Conservation (phyloP, 1,140 invertebrate genomes). For the Drosophila leontia region DNA sequence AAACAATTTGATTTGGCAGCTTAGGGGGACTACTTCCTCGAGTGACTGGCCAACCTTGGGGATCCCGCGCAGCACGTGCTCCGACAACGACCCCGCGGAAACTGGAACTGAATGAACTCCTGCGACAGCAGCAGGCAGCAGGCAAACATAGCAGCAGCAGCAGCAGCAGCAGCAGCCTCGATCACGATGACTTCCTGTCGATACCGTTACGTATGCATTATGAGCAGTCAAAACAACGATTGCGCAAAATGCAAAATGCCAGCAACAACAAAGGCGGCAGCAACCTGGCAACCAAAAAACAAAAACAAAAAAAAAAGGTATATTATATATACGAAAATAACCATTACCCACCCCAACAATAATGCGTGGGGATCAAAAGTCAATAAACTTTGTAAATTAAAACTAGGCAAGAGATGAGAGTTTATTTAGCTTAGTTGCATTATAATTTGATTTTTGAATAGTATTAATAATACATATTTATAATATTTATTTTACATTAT, state of each 20-base stretch:
- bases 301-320: neutral
- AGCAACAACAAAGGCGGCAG: slow-evolving; percentile 4
- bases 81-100: slow-evolving; percentile 57
- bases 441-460: neutral
- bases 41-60: slow-evolving; percentile 39
- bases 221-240: slow-evolving; percentile 55
- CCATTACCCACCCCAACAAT: slow-evolving; percentile 84
- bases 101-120: slow-evolving; percentile 66
- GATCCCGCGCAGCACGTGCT: slow-evolving; percentile 55
- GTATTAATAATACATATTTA: neutral
- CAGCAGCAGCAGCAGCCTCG: neutral
- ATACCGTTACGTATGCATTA: slow-evolving; percentile 76
- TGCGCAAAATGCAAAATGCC: slow-evolving; percentile 56
- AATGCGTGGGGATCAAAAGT: slow-evolving; percentile 82
- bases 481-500: too few relatives aligned
- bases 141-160: neutral
- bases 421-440: neutral
- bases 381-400: slow-evolving; percentile 66
- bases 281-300: slow-evolving; percentile 26
- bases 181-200: slow-evolving; percentile 65
- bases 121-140: slow-evolving; percentile 14
- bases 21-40: slow-evolving; percentile 35
- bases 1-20: slow-evolving; percentile 8
- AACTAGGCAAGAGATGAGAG: neutral
- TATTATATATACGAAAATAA: slow-evolving; percentile 20